A percentile compares a stretch with the other conserved stretches of the same genome.
phyloP scores from a whole-genome alignment of 2,113 vertebrate species.

The Cottus gobio region DNA sequence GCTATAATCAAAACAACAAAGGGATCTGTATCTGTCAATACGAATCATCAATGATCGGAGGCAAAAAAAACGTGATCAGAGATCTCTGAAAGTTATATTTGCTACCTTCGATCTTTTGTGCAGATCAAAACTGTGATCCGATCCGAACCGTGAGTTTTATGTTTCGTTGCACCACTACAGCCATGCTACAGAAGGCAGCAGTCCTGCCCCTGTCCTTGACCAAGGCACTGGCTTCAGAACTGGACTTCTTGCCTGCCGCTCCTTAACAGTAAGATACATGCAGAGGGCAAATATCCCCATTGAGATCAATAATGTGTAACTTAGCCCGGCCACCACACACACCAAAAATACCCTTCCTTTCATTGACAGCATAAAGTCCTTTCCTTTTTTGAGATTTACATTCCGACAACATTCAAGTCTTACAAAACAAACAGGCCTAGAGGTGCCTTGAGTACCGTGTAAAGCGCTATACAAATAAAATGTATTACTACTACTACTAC shows the following conservation, averaged over 20 bases:
- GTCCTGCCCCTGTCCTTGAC: slow-evolving; percentile 10
- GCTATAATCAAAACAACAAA: background rate
- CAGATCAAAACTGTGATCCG: no score
- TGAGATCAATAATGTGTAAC: slow-evolving; percentile 13
- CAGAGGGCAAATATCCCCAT: slow-evolving; percentile 24
- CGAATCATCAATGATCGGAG: background rate
- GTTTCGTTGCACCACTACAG: background rate
- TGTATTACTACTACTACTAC: no score
- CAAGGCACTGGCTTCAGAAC: background rate
- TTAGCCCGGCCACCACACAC: background rate
- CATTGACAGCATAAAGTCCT: background rate
- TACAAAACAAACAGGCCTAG: background rate
- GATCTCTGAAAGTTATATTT: background rate
- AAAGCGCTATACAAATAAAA: no score
- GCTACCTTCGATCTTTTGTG: background rate
- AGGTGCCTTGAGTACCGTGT: background rate
- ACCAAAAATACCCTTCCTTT: slow-evolving; percentile 2
- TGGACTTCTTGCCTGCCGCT: slow-evolving; percentile 13
- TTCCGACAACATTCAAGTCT: background rate
- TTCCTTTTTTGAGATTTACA: background rate
- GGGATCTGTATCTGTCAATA: no score
- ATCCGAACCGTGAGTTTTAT: background rate
- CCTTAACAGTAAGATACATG: slow-evolving; percentile 1
- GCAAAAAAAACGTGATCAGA: background rate
- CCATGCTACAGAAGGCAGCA: background rate